A percentile compares a stretch with the other conserved stretches of the same genome.
phyloP scores from a whole-genome alignment of 2,797 vertebrate species.

The Amniataba percoides region DNA sequence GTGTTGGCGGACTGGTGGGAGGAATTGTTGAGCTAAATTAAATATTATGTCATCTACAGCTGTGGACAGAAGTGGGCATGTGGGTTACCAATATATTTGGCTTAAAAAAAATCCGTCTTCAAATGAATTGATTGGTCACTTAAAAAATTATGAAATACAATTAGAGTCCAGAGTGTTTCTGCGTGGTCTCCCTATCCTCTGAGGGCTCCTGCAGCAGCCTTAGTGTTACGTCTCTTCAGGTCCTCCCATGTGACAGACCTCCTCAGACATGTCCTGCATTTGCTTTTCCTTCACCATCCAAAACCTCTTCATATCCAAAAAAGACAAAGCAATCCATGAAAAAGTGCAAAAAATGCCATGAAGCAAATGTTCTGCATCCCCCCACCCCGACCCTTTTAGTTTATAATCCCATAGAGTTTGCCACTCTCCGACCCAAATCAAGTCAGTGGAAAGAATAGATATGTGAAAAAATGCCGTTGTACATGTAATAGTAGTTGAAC shows the following conservation, averaged over 20 bases:
- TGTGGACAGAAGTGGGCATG: constrained; percentile 66
- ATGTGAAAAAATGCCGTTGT: constrained; percentile 83
- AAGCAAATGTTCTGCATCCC: constrained; percentile 85
- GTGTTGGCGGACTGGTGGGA: constrained; percentile 70
- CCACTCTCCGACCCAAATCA: constrained; percentile 79
- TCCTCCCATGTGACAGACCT: constrained; percentile 59
- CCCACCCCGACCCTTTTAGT: constrained; percentile 69
- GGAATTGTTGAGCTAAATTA: constrained; percentile 66
- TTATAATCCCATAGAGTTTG: constrained; percentile 91
- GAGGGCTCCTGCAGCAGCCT: constrained; percentile 71
- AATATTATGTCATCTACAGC: constrained; percentile 68
- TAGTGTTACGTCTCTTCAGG: constrained; percentile 54
- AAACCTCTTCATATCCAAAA: constrained; percentile 69
- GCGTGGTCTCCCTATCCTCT: constrained; percentile 74
- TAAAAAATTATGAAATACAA: constrained; percentile 81
- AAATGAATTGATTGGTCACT: constrained; percentile 77
- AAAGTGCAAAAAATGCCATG: constrained; percentile 90
- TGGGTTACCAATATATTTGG: constrained; percentile 71
- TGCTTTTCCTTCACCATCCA: constrained; percentile 50
- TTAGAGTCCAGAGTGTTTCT: constrained; percentile 82
- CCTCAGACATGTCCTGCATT: constrained; percentile 61
- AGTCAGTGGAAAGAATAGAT: constrained; percentile 82
- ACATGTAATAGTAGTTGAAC: constrained; percentile 81
- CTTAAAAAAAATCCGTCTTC: constrained; percentile 65
- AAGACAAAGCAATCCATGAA: constrained; percentile 84